Evolutionary conservation across 1,140 invertebrate genomes (phyloP).

Genomic region (Drosophila bipectinata): DNA sequence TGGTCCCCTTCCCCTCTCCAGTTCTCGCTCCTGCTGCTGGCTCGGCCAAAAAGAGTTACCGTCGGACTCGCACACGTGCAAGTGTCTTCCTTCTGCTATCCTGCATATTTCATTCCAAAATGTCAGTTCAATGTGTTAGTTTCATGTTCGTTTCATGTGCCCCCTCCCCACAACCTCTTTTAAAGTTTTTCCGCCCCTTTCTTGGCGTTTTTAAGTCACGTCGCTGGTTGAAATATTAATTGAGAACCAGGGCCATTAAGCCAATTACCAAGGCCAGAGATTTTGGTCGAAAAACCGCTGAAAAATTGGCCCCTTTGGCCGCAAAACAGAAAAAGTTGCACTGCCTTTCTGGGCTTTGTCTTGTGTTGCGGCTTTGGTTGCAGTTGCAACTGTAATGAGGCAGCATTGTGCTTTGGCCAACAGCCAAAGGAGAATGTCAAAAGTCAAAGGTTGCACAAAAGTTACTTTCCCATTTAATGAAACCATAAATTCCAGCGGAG

Average conservation of each 20-base stretch:
- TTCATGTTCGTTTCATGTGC: slow-evolving; percentile 34
- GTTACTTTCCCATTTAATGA: too few species aligned
- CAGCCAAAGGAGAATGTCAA: too few species aligned
- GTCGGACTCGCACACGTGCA: slow-evolving; percentile 2
- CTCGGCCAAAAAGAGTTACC: slow-evolving; percentile 49
- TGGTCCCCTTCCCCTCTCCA: too few species aligned
- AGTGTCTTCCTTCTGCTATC: slow-evolving; percentile 5
- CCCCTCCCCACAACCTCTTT: slow-evolving; percentile 1
- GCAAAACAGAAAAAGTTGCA: background rate
- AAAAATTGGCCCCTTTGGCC: background rate
- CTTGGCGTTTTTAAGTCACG: background rate
- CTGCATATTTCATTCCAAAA: slow-evolving; percentile 67
- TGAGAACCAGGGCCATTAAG: slow-evolving; percentile 1
- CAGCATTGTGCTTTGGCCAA: background rate
- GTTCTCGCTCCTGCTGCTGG: slow-evolving; percentile 6
- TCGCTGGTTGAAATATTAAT: slow-evolving; percentile 3
- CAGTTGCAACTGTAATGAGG: background rate
- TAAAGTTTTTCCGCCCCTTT: background rate
- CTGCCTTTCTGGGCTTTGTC: slow-evolving; percentile 1
- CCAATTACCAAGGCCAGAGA: background rate
- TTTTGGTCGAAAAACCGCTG: background rate
- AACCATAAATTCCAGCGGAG: too few species aligned
- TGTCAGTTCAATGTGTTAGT: slow-evolving; percentile 75
- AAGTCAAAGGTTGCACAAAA: too few species aligned
- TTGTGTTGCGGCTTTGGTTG: background rate